Base-by-base conservation (phyloP, 2,888 invertebrate genomes). In the Noctua janthe region DNA sequence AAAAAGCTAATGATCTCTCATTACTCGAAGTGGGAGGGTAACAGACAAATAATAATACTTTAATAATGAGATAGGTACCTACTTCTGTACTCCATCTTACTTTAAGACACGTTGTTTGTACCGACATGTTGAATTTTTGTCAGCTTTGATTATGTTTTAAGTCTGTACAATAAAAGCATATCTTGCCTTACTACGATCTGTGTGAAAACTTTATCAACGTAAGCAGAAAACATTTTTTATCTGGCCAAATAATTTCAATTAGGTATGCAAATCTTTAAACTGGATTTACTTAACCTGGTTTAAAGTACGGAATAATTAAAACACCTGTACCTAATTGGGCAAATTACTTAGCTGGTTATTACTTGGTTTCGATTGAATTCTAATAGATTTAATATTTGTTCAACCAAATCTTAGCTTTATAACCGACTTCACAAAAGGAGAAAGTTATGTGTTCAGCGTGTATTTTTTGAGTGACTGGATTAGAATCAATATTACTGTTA, bases 1-100 rank as follows among this genome's bases (percentile, higher is more conserved):
- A 89, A 83, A 80, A 83, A 86, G 76, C 76, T 87, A 82, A 83
- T 79, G 67, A 82, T 85, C 80, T 84, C 84, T 84, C 76, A 85
- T 90, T 88, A 86, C 77, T 84, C 64, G 29, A 78, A 84, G 71
- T 86, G 74, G 81, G 71, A 73, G 69, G 74, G 59, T 84, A 84
- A 71, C 82, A 81, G 67, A 74, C 47, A 62, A 76, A 85, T 81
- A 71, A 77, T 86, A 82, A 71, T 56, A 79, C 39, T 66, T 73
- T 59, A 69, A 59, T 71, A 73, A 66, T 77, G n/a, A 13, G 56
- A 51, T 72, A 35, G 56, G 29, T 71, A 49, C 13, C 39, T 43
- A 43, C 13, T 54, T 54, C 20, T 83, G 54, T 69, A 69, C 11
- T n/a, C 13, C 66, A 43, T 59, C 23, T 62, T 43, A 43, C 17